Conservation (phyloP, 2,888 invertebrate genomes). For the Halictus ligatus region DNA sequence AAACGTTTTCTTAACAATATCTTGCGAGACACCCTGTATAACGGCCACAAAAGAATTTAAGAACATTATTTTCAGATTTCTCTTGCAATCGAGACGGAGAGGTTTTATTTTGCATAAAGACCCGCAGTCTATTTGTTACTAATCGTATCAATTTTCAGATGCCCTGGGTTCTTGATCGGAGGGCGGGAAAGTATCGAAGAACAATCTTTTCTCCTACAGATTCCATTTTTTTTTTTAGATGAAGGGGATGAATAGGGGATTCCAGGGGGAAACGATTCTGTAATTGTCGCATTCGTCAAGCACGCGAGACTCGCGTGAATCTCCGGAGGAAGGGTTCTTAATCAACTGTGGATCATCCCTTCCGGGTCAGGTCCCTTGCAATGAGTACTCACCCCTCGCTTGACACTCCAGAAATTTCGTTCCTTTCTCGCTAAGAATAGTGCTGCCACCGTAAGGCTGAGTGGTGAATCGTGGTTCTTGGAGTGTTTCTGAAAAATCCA, state of each 20-base stretch:
- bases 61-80: too few relatives aligned
- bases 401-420: slow-evolving; percentile 97
- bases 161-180: not conserved
- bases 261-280: not conserved
- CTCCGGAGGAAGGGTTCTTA: slow-evolving; percentile 15
- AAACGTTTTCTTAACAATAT: too few relatives aligned
- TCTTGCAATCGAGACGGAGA: too few relatives aligned
- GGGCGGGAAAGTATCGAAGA: not conserved
- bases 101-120: not conserved
- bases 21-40: too few relatives aligned
- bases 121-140: not conserved
- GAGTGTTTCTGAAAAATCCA: slow-evolving; percentile 86
- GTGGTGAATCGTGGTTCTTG: slow-evolving; percentile 95
- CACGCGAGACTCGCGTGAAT: not conserved
- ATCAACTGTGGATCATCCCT: slow-evolving; percentile 35
- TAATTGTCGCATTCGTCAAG: slow-evolving; percentile 13
- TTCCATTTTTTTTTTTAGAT: not conserved
- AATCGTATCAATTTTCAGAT: not conserved
- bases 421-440: slow-evolving; percentile 94
- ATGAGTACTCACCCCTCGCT: slow-evolving; percentile 89
- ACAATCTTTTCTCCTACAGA: not conserved
- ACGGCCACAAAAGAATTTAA: too few relatives aligned
- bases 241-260: not conserved
- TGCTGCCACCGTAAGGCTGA: slow-evolving; percentile 94
- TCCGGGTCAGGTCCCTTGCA: slow-evolving; percentile 30